Conservation (phyloP, 2,113 vertebrate species). For the Lepisosteus oculatus region DNA sequence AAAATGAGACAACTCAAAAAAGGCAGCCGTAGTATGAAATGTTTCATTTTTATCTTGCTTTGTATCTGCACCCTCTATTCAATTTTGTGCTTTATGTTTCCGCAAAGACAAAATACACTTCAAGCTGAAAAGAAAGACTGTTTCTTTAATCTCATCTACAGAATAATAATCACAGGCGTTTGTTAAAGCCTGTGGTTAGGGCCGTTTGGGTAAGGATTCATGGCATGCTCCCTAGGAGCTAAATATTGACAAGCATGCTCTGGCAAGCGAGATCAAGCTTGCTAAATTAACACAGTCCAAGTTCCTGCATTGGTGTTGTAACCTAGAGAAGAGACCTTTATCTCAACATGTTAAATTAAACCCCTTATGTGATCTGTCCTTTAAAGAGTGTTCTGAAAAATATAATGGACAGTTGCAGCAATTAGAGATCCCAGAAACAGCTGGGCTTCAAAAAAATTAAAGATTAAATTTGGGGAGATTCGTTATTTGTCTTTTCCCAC, state of each 20-base stretch:
- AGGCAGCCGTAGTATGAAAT: too few relatives aligned
- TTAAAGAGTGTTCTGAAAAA: conserved; percentile 2
- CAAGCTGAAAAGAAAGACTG: not conserved
- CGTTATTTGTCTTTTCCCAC: conserved; percentile 24
- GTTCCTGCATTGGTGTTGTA: conserved; percentile 54
- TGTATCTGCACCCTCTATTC: not conserved
- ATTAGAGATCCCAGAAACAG: conserved; percentile 48
- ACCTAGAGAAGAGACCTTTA: conserved; percentile 58
- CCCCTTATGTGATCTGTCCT: conserved; percentile 9
- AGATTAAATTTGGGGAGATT: conserved; percentile 47
- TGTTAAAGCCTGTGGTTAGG: conserved; percentile 59
- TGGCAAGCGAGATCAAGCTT: conserved; percentile 70
- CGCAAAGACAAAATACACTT: not conserved
- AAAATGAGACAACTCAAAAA: too few relatives aligned
- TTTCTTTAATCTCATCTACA: conserved; percentile 14
- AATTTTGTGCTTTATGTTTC: not conserved
- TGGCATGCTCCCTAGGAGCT: conserved; percentile 53
- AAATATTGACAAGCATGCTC: conserved; percentile 73
- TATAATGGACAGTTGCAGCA: conserved; percentile 43
- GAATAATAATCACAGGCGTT: conserved; percentile 66
- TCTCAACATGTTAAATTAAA: conserved; percentile 36
- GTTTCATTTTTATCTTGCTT: not conserved
- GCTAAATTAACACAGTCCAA: conserved; percentile 63
- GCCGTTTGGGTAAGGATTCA: conserved; percentile 54
- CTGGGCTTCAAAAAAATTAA: conserved; percentile 36